Evolutionary conservation across 2,113 vertebrate genomes (phyloP), one percentile per base, ranked within the genome.

Genomic region (Tachysurus fulvidraco): DNA sequence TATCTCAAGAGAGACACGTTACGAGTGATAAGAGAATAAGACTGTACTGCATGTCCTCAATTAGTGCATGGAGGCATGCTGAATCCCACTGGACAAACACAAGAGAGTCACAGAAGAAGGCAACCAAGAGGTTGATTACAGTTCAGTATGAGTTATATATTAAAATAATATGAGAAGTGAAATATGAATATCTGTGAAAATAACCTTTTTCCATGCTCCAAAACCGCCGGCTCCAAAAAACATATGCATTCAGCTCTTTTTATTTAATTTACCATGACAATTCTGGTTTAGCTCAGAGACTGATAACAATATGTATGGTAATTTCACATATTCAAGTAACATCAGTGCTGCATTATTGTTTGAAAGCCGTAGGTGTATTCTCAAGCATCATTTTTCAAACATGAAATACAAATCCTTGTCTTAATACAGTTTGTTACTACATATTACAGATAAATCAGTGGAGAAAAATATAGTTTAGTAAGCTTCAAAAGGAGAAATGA

Each of bases 1-100:
- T 85, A 86, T 86, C 85, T 90, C 87, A 87, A 54, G 59, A 82
- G 77, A 78, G 69, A 86, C 4, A 17, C 50, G 60, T 83, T 86
- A 30, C 21, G 50, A 71, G 82, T 86, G 67, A 84, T 80, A 87
- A 88, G 67, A 85, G 81, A 87, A 73, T 62, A 21, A 77, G 80
- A 64, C 23, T 73, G 25, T 54, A 60, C 46, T 30, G 44, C 71
- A 57, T 73, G 74, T 60, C 44, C n/a, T 60, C 57, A 73, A n/a
- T 77, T 80, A 50, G 81, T 86, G 69, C n/a, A 78, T 50, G 21
- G 44, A 19, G 69, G 44, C 80, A 62, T 46, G n/a, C 57, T 84
- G 80, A 83, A 76, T 83, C 52, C 50, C 57, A 21, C 59, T 62
- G 67, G 67, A 74, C 81, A 67, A 69, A 78, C 74, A 69, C 55